Conservation (phyloP, 2,797 vertebrate species). For the Tokudaia tokunoshimensis region DNA sequence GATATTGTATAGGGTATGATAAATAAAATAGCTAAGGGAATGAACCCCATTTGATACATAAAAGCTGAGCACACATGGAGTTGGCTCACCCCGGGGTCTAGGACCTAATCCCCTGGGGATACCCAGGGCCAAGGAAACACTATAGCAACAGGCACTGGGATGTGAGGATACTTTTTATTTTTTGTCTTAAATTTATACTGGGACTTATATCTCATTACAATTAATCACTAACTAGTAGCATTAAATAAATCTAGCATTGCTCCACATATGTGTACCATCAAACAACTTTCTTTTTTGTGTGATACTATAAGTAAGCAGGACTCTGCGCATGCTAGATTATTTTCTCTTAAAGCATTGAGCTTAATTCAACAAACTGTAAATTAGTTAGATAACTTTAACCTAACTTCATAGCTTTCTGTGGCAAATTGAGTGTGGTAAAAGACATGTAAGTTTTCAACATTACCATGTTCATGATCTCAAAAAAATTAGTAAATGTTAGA, state of each 20-base stretch:
- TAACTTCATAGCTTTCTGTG: constrained; percentile 24
- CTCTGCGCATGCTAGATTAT: not conserved
- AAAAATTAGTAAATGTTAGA: not conserved
- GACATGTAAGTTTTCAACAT: constrained; percentile 32
- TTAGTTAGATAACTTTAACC: not conserved
- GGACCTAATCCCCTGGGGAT: not conserved
- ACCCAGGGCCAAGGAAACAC: not conserved
- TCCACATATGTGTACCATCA: constrained; percentile 29
- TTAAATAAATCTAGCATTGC: constrained; percentile 15
- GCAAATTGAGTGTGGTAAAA: constrained; percentile 12
- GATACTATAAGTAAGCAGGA: not conserved
- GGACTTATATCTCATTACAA: not conserved
- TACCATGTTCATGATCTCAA: not conserved
- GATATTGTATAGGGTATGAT: not conserved
- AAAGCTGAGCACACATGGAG: not conserved
- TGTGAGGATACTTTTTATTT: not conserved
- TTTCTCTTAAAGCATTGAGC: not conserved
- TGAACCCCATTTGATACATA: not conserved
- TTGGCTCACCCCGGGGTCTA: not conserved
- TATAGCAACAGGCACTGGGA: not conserved
- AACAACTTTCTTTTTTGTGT: not conserved
- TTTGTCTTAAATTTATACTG: constrained; percentile 47
- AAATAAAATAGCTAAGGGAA: not conserved
- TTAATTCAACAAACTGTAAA: constrained; percentile 49
- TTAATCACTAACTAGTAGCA: constrained; percentile 26